Evolutionary conservation across 1,140 invertebrate species (phyloP), one percentile per base, ranked within the genome.

Genomic region (Caenorhabditis briggsae): DNA sequence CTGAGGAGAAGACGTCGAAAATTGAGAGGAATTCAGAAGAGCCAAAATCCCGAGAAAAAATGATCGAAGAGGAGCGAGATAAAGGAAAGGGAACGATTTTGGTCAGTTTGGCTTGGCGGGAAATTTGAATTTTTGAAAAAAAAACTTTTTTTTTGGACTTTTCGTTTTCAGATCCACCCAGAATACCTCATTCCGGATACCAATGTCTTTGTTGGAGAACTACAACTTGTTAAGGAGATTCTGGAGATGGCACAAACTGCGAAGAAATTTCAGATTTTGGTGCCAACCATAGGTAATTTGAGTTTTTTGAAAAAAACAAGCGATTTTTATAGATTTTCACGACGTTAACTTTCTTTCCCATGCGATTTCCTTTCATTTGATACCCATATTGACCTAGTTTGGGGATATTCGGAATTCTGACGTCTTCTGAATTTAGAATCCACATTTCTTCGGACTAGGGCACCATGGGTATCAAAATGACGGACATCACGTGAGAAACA

Each of bases 121-220:
- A 18, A 20, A 12, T 20, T 18, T 2, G 20, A 64, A 64, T 18
- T 33, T 58, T 58, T 20, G 2, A 3, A 58, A 18, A 33, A 33
- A 33, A 33, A 33, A 2, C 3, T 33, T 33, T 33, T 33, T 58
- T 58, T 58, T 58, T 2, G 56, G 14, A 59, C 20, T 41, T 78
- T 64, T 56, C 82, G 11, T 33, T 33, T 33, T 33, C 50, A 78
- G 50, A 58, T 86, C 11, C 65, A 83, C 25, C 85, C 85, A 9
- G 50, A 82, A 50, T 82, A 59, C n/a, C 23, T 86, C 12, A 70
- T 86, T n/a, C 82, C 82, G n/a, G 85, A 86, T 23, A 86, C 85
- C n/a, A 86, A 86, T 33, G 85, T 70, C 5, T 48, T 86, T 53
- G 41, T 86, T 53, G 85, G 55, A 2, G 64, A 86, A 8, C 56